Percentiles rank a stretch among this genome's conserved stretches.
phyloP scores from a whole-genome alignment of 2,797 vertebrate genomes.

The Rallus crepitans region DNA sequence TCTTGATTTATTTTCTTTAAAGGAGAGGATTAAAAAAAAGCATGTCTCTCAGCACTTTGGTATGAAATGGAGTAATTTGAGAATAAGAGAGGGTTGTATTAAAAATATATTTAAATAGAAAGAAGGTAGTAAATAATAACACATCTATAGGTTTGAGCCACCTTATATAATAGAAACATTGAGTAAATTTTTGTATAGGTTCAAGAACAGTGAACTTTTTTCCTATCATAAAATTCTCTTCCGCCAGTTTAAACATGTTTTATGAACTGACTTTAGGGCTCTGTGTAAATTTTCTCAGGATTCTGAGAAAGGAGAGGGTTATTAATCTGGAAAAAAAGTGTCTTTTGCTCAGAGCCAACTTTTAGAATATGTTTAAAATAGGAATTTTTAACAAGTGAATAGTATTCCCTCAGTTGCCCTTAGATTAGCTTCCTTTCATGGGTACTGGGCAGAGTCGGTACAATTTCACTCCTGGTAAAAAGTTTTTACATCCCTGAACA shows the following conservation, averaged over 20 bases:
- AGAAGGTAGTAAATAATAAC: not conserved
- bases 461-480: conserved; percentile 30
- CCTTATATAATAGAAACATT: not conserved
- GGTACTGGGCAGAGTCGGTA: not conserved
- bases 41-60: not conserved
- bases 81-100: not conserved
- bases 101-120: not conserved
- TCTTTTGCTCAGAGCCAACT: conserved; percentile 29
- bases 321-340: conserved; percentile 44
- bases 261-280: conserved; percentile 43
- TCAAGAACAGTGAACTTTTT: not conserved
- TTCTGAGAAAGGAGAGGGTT: conserved; percentile 23
- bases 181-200: not conserved
- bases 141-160: not conserved
- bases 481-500: conserved; percentile 50
- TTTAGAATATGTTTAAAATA: conserved; percentile 36
- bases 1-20: conserved; percentile 33
- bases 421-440: conserved; percentile 43
- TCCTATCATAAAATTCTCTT: not conserved
- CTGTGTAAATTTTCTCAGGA: conserved; percentile 31
- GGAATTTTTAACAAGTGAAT: conserved; percentile 49
- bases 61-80: not conserved
- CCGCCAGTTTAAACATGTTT: not conserved
- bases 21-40: not conserved
- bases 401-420: conserved; percentile 49